A percentile compares a stretch with the other conserved stretches of the same genome.
Conservation (phyloP, 2,888 invertebrate genomes). For the Cyclophora albipunctata region DNA sequence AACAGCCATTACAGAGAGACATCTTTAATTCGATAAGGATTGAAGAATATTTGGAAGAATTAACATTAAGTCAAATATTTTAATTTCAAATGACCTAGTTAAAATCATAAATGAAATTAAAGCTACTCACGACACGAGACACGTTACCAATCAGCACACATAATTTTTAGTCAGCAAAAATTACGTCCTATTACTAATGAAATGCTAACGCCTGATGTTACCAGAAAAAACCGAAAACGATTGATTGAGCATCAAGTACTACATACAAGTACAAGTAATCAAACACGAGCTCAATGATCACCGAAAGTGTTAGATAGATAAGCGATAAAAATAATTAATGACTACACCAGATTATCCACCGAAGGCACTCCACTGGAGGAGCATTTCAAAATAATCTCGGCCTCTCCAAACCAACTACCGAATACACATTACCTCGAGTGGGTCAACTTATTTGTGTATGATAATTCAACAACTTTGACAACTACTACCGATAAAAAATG, state of each 20-base stretch:
- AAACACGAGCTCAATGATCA: constrained; percentile 46
- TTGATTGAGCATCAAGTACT: too few species aligned
- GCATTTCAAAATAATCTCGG: constrained; percentile 72
- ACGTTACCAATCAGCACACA: too few species aligned
- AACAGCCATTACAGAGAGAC: neutral
- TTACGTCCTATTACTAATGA: too few species aligned
- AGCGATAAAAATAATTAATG: constrained; percentile 75
- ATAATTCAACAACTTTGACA: constrained; percentile 44
- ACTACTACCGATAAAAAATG: constrained; percentile 17
- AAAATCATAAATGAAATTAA: too few species aligned
- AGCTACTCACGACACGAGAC: too few species aligned
- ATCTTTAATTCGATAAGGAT: constrained; percentile 8
- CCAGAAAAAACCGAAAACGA: too few species aligned
- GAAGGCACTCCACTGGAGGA: constrained; percentile 70
- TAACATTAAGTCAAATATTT: too few species aligned
- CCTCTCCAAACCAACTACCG: constrained; percentile 63
- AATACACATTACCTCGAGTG: constrained; percentile 67
- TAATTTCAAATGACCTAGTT: too few species aligned
- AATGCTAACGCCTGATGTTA: too few species aligned
- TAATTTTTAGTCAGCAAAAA: too few species aligned
- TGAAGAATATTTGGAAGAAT: too few species aligned
- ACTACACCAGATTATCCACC: constrained; percentile 66
- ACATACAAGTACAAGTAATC: constrained; percentile 37
- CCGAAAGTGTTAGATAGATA: constrained; percentile 68
- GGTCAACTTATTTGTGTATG: constrained; percentile 59